A percentile compares a stretch with the other conserved stretches of the same genome.
phyloP scores from a whole-genome alignment of 2,113 vertebrate species.

The Protomyctophum bolini region DNA sequence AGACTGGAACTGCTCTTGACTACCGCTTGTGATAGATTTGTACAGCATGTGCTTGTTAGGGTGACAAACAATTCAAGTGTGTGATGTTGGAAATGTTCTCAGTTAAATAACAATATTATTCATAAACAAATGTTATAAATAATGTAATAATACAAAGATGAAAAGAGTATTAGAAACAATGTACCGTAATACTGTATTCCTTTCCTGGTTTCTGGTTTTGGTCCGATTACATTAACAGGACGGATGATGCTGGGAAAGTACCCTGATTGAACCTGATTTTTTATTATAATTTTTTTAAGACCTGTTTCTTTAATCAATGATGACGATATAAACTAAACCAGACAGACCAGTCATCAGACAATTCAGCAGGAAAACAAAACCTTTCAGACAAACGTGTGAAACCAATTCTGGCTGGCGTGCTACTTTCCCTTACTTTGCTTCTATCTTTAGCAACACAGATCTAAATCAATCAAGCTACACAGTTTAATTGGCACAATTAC shows the following conservation, averaged over 20 bases:
- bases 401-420: conserved; percentile 4
- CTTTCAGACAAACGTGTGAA: conserved; percentile 36
- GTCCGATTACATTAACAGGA: conserved; percentile 45
- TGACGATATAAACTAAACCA: conserved; percentile 59
- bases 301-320: conserved; percentile 48
- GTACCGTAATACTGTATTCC: conserved; percentile 36
- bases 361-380: conserved; percentile 36
- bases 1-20: too few relatives aligned
- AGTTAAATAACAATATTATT: too few relatives aligned
- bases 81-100: too few relatives aligned
- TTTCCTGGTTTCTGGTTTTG: conserved; percentile 30
- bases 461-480: conserved; percentile 7
- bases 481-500: conserved; percentile 15
- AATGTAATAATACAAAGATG: too few relatives aligned
- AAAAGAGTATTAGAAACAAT: conserved; percentile 11
- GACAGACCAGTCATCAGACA: conserved; percentile 31
- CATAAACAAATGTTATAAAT: too few relatives aligned
- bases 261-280: conserved; percentile 48
- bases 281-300: conserved; percentile 1
- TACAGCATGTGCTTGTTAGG: too few relatives aligned
- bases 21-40: too few relatives aligned
- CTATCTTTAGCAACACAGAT: conserved; percentile 22
- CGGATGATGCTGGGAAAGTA: conserved; percentile 47
- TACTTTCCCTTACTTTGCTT: conserved; percentile 32
- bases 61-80: too few relatives aligned